Conservation (phyloP, 2,888 invertebrate species). For the Amphipoea lucens region DNA sequence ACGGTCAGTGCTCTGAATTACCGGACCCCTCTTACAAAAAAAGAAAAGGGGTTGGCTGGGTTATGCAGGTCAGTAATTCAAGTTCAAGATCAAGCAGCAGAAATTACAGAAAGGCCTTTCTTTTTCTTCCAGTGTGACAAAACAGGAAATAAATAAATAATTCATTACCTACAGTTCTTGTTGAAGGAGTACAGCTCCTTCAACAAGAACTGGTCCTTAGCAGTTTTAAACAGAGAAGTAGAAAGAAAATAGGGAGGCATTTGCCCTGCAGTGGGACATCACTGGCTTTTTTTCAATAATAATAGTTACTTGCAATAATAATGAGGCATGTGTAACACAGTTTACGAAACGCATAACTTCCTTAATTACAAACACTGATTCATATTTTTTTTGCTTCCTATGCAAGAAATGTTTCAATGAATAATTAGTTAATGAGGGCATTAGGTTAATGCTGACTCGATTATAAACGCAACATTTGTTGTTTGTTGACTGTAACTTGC, state of each 20-base stretch:
- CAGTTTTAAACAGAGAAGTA: too few species aligned
- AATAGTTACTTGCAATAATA: too few species aligned
- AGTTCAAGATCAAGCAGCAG: neutral
- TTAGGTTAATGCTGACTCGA: too few species aligned
- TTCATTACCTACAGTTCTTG: neutral
- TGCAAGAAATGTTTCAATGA: constrained; percentile 9
- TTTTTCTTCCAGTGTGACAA: neutral
- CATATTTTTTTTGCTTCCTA: neutral
- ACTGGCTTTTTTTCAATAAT: too few species aligned
- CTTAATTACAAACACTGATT: neutral
- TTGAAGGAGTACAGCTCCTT: too few species aligned
- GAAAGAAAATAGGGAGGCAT: too few species aligned
- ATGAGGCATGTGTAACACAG: neutral
- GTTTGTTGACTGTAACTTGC: neutral
- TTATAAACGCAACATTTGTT: neutral
- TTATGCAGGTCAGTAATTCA: neutral
- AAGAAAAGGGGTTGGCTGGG: neutral
- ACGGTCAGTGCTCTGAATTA: neutral
- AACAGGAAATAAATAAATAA: neutral
- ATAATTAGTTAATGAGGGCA: constrained; percentile 19
- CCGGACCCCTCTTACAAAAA: neutral
- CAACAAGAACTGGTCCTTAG: too few species aligned
- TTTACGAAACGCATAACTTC: neutral
- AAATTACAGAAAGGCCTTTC: neutral
- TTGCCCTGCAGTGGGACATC: too few species aligned